phyloP scores from a whole-genome alignment of 1,140 invertebrate genomes.

The Rhagoletis pomonella region DNA sequence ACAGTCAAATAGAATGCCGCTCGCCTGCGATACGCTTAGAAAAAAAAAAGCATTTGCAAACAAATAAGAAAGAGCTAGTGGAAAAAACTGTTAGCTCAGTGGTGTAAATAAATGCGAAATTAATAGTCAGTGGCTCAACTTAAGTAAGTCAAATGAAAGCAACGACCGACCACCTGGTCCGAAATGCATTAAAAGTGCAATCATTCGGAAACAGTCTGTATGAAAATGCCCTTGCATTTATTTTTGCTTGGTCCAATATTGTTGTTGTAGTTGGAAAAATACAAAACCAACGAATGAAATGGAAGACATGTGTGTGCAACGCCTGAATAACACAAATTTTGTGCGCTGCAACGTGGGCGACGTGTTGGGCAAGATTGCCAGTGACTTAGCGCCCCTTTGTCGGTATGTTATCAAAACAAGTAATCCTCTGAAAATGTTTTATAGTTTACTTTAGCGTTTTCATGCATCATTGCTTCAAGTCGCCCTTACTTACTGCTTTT shows the following conservation, averaged over 20 bases:
- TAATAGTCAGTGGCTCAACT: too few relatives aligned
- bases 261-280: not conserved
- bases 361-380: not conserved
- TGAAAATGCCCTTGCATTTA: too few relatives aligned
- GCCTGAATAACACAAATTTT: not conserved
- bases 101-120: too few relatives aligned
- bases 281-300: not conserved
- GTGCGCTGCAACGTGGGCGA: not conserved
- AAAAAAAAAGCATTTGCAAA: not conserved
- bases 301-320: not conserved
- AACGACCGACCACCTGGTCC: too few relatives aligned
- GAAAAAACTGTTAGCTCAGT: not conserved
- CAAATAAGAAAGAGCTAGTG: not conserved
- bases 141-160: too few relatives aligned
- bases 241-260: too few relatives aligned
- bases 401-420: not conserved
- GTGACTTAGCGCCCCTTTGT: not conserved
- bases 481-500: too few relatives aligned
- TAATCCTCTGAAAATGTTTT: not conserved
- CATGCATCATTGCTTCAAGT: not conserved
- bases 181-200: too few relatives aligned
- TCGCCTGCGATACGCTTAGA: not conserved
- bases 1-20: not conserved
- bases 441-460: not conserved
- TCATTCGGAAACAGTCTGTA: too few relatives aligned